A percentile compares a stretch with the other conserved stretches of the same genome.
Evolutionary conservation across 2,113 vertebrate genomes (phyloP).

Genomic region (Gobiocypris rarus): DNA sequence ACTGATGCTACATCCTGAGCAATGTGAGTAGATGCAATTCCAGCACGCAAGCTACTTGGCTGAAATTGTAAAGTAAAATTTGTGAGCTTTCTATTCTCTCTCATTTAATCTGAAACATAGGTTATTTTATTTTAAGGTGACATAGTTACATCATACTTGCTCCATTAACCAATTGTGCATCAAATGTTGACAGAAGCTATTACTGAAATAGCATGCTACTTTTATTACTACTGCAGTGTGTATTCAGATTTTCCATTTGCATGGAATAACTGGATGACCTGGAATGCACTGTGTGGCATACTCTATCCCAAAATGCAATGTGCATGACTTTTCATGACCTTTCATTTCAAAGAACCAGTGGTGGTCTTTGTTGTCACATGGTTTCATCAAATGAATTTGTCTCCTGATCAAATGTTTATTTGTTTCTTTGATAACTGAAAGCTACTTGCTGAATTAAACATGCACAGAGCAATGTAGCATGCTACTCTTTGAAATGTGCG

Average conservation of each 20-base stretch:
- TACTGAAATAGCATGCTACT: neutral
- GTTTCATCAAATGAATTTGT: neutral
- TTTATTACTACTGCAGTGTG: neutral
- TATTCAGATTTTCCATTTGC: neutral
- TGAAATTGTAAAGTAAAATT: constrained; percentile 1
- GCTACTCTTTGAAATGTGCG: neutral
- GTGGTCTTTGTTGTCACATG: neutral
- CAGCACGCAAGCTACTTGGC: neutral
- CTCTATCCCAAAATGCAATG: constrained; percentile 3
- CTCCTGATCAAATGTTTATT: neutral
- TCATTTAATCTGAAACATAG: neutral
- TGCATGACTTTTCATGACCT: neutral
- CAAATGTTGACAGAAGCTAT: neutral
- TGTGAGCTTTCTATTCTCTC: neutral
- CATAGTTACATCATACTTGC: too few relatives aligned
- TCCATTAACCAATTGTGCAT: neutral
- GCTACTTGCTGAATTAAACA: constrained; percentile 10
- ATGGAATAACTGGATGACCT: neutral
- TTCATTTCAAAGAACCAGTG: neutral
- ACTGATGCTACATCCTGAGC: neutral
- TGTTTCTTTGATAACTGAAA: neutral
- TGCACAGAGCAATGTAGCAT: neutral
- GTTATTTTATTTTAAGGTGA: too few relatives aligned
- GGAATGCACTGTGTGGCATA: neutral
- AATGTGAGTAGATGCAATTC: neutral